A percentile compares a stretch with the other conserved stretches of the same genome.
Conservation (phyloP, 2,797 vertebrate genomes). For the Gymnodraco acuticeps region DNA sequence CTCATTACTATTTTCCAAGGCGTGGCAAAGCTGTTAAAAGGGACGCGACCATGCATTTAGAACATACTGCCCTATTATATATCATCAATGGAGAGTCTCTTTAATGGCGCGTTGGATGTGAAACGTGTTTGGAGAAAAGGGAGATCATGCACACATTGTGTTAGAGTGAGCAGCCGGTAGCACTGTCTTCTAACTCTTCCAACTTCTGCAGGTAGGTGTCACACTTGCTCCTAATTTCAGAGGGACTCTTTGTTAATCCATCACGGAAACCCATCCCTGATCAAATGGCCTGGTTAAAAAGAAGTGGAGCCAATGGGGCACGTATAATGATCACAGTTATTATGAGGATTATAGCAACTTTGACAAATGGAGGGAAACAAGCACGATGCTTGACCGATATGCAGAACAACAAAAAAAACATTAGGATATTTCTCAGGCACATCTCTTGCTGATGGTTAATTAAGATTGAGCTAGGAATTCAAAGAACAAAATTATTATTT, state of each 20-base stretch:
- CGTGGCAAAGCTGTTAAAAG: slow-evolving; percentile 86
- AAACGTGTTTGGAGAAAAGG: slow-evolving; percentile 70
- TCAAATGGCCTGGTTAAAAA: slow-evolving; percentile 73
- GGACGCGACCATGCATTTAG: slow-evolving; percentile 80
- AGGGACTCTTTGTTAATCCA: slow-evolving; percentile 73
- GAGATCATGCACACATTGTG: slow-evolving; percentile 43
- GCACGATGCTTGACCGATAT: slow-evolving; percentile 29
- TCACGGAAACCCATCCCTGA: slow-evolving; percentile 69
- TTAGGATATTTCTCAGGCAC: background rate
- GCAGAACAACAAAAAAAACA: background rate
- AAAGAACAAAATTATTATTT: background rate
- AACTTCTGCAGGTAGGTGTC: slow-evolving; percentile 97
- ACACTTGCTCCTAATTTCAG: slow-evolving; percentile 95
- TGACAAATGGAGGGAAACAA: slow-evolving; percentile 43
- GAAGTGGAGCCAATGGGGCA: slow-evolving; percentile 65
- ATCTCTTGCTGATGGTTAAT: background rate
- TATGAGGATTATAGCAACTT: slow-evolving; percentile 71
- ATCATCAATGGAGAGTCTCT: slow-evolving; percentile 79
- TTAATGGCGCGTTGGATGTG: slow-evolving; percentile 79
- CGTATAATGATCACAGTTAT: slow-evolving; percentile 73
- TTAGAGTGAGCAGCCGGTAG: slow-evolving; percentile 48
- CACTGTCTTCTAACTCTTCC: slow-evolving; percentile 85
- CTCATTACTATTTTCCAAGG: slow-evolving; percentile 92
- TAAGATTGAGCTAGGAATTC: background rate
- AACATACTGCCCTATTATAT: slow-evolving; percentile 82